Percentiles rank a stretch among this genome's conserved stretches.
Conservation (phyloP, 2,888 invertebrate species). For the Polydrusus pterygomalis region DNA sequence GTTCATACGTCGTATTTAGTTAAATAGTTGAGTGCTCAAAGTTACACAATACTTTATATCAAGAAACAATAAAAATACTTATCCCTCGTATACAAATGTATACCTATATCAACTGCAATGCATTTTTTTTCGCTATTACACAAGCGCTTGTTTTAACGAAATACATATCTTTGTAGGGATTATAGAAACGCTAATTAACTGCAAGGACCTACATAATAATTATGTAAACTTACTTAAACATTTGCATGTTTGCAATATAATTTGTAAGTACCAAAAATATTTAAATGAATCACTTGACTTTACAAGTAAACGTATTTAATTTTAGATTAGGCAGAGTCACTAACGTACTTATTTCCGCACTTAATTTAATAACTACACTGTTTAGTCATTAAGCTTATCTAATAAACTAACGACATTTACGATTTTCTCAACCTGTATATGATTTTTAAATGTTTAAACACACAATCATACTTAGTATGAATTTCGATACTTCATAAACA, state of each 20-base stretch:
- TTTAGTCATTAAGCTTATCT: background rate
- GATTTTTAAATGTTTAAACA: background rate
- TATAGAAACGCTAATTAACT: background rate
- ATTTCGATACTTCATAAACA: background rate
- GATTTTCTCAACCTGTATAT: background rate
- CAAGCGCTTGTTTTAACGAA: too few relatives aligned
- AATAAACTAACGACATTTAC: background rate
- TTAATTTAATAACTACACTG: background rate
- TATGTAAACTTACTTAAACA: conserved; percentile 1
- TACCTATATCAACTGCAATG: too few relatives aligned
- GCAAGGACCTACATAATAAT: background rate
- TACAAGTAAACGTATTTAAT: background rate
- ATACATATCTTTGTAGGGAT: too few relatives aligned
- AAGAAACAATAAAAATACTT: too few relatives aligned
- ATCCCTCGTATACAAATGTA: too few relatives aligned
- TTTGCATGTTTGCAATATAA: background rate
- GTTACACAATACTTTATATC: too few relatives aligned
- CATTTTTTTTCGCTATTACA: too few relatives aligned
- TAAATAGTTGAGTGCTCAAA: too few relatives aligned
- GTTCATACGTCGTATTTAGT: too few relatives aligned
- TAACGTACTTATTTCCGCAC: background rate
- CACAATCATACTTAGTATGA: background rate
- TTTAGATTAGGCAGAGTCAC: background rate
- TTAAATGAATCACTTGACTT: conserved; percentile 6
- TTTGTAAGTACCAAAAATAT: background rate